Percentiles rank a stretch among this genome's conserved stretches.
These are phyloP conservation scores for Rhorus exstirpatorius DNA, from an alignment of 2,888 invertebrate genomes.

Conservation along the genomic window DNA sequence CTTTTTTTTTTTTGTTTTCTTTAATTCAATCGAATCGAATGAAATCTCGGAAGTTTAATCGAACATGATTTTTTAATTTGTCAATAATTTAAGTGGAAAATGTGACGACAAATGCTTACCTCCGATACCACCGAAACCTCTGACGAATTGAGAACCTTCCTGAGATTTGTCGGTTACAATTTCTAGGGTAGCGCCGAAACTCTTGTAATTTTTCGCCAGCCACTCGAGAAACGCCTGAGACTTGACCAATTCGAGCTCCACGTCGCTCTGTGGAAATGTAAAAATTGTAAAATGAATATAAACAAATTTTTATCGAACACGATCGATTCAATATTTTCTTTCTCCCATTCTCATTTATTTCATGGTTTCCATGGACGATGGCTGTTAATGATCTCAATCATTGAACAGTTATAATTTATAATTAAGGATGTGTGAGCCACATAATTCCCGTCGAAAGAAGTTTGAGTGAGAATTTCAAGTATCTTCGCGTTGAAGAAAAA, in stretches of 20 bases:
- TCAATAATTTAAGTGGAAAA: not conserved
- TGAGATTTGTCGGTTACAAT: slow-evolving; percentile 99
- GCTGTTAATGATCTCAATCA: too few relatives aligned
- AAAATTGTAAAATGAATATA: too few relatives aligned
- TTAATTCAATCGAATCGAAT: slow-evolving; percentile 3
- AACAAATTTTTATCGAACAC: too few relatives aligned
- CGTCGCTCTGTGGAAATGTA: slow-evolving; percentile 97
- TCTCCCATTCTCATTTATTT: too few relatives aligned
- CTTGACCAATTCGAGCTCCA: slow-evolving; percentile 98
- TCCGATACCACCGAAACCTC: slow-evolving; percentile 99
- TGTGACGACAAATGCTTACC: slow-evolving; percentile 89
- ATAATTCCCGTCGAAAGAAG: too few relatives aligned
- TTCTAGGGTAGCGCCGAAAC: slow-evolving; percentile 99
- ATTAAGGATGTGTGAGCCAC: too few relatives aligned
- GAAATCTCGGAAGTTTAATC: not conserved
- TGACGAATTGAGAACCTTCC: slow-evolving; percentile 99
- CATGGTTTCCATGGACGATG: too few relatives aligned
- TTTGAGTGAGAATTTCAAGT: too few relatives aligned
- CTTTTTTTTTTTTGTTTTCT: slow-evolving; percentile 7
- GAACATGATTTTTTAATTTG: not conserved
- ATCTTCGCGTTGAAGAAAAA: too few relatives aligned
- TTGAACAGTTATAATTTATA: too few relatives aligned
- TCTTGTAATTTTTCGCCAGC: slow-evolving; percentile 99
- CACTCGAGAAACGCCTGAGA: slow-evolving; percentile 99
- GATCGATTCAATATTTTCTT: too few relatives aligned